Evolutionary conservation across 2,113 vertebrate species (phyloP).

Genomic region (Zapus hudsonius): DNA sequence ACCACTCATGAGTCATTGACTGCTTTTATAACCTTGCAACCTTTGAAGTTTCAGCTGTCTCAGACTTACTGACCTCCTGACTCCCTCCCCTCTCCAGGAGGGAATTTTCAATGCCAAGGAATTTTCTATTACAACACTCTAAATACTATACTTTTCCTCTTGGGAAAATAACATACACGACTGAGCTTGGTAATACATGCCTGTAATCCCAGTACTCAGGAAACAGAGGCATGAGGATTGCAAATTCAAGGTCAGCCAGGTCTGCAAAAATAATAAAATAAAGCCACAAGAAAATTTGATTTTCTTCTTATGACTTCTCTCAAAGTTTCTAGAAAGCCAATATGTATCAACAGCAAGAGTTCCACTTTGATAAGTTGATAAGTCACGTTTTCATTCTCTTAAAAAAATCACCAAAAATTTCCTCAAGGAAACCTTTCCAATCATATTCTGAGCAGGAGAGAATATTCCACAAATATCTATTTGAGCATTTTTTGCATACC

Average conservation of each 20-base stretch:
- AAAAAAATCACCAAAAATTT: neutral
- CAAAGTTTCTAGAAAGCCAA: neutral
- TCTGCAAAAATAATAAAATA: neutral
- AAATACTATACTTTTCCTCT: neutral
- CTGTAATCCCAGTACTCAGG: neutral
- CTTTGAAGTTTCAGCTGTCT: no score
- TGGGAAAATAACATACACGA: neutral
- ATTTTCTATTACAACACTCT: no score
- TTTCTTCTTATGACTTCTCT: neutral
- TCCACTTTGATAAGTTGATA: conserved; percentile 1
- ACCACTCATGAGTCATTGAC: no score
- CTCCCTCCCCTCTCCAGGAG: no score
- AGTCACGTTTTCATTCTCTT: neutral
- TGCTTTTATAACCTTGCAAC: no score
- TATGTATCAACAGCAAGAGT: no score
- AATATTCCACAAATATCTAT: neutral
- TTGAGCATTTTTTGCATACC: neutral
- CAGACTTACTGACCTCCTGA: no score
- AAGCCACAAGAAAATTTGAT: neutral
- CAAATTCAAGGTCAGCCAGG: neutral
- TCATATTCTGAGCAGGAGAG: neutral
- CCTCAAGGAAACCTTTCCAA: neutral
- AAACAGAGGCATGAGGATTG: neutral
- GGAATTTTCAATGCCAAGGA: no score
- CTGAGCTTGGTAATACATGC: neutral